phyloP scores from a whole-genome alignment of 2,888 invertebrate genomes.

The Orthosia incerta region DNA sequence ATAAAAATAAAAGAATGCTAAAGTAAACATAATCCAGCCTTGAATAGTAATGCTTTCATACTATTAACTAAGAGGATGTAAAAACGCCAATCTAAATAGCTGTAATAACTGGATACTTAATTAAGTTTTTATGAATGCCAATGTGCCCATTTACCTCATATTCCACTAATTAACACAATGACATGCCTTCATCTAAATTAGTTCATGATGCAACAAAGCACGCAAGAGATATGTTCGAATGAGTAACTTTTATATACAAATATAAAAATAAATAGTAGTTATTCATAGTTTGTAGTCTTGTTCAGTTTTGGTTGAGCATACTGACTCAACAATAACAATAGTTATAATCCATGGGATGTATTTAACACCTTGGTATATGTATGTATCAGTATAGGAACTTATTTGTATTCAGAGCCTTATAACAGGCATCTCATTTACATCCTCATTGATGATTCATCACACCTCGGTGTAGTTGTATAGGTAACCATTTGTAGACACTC shows the following conservation, averaged over 20 bases:
- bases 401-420: slow-evolving; percentile 65
- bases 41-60: slow-evolving; percentile 66
- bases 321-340: slow-evolving; percentile 23
- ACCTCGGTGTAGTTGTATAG: slow-evolving; percentile 53
- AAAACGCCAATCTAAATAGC: slow-evolving; percentile 62
- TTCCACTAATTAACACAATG: slow-evolving; percentile 62
- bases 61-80: slow-evolving; percentile 66
- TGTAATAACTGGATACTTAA: slow-evolving; percentile 63
- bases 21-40: slow-evolving; percentile 60
- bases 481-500: slow-evolving; percentile 52
- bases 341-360: slow-evolving; percentile 24
- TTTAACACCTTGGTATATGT: slow-evolving; percentile 14
- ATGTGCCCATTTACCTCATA: slow-evolving; percentile 67
- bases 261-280: slow-evolving; percentile 11
- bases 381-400: slow-evolving; percentile 36
- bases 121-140: slow-evolving; percentile 68
- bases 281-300: not conserved
- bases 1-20: slow-evolving; percentile 27
- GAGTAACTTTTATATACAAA: slow-evolving; percentile 23
- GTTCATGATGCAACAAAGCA: slow-evolving; percentile 49
- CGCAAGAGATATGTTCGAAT: slow-evolving; percentile 30
- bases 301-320: slow-evolving; percentile 18
- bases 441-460: slow-evolving; percentile 67
- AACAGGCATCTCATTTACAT: slow-evolving; percentile 63
- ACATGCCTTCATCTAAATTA: slow-evolving; percentile 51